phyloP scores from a whole-genome alignment of 2,797 vertebrate genomes.

The Anisognathus igniventris region DNA sequence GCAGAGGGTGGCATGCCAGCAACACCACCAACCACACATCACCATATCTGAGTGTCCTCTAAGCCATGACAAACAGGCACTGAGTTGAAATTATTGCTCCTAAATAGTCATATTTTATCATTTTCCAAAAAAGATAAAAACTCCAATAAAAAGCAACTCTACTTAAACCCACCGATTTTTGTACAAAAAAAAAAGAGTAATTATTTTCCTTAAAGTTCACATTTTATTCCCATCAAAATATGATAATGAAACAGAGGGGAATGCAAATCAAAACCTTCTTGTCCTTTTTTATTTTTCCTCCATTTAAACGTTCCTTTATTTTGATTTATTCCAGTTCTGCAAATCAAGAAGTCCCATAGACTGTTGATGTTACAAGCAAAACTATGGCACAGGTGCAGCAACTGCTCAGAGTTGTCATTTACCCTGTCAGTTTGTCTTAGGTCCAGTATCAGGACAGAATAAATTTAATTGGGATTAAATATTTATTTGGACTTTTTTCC shows the following conservation, averaged over 20 bases:
- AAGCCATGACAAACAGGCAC: background rate
- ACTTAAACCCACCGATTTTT: background rate
- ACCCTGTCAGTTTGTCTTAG: background rate
- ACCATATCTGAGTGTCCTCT: background rate
- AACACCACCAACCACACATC: background rate
- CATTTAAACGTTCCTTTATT: background rate
- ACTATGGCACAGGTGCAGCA: background rate
- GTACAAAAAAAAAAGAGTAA: background rate
- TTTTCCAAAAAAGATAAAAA: background rate
- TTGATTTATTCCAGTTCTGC: background rate
- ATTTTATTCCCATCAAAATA: background rate
- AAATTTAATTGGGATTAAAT: background rate
- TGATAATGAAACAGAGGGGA: background rate
- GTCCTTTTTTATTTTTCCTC: background rate
- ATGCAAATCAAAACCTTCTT: background rate
- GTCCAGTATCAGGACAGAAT: background rate
- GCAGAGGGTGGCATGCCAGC: background rate
- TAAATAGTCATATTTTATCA: background rate
- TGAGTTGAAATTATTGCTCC: background rate
- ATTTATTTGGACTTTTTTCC: background rate
- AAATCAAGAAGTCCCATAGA: background rate
- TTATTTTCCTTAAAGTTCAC: background rate
- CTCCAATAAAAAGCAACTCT: accelerated
- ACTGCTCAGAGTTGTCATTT: background rate
- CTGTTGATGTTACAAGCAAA: background rate